Conservation (phyloP, 2,797 vertebrate species). For the Poecilia velifera region DNA sequence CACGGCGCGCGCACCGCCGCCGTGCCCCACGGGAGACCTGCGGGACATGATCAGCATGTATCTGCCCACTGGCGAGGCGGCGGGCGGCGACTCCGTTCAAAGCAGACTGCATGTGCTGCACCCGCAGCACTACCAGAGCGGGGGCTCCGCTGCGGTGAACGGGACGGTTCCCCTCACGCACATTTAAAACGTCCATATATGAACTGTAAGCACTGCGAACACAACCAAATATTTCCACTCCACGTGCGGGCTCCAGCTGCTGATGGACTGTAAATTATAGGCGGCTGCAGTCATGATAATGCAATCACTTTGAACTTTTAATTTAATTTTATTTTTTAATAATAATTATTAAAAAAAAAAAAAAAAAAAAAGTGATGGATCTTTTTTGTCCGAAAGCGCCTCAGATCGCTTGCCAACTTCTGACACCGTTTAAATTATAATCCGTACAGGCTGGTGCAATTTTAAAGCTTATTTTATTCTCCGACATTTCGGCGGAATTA, state of each 20-base stretch:
- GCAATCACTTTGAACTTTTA: slow-evolving; percentile 69
- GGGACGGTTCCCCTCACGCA: slow-evolving; percentile 93
- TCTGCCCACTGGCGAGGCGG: slow-evolving; percentile 85
- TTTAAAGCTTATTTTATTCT: slow-evolving; percentile 39
- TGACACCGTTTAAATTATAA: slow-evolving; percentile 65
- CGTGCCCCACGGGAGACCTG: slow-evolving; percentile 91
- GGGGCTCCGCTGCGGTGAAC: slow-evolving; percentile 86
- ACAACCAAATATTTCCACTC: slow-evolving; percentile 79
- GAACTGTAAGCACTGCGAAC: slow-evolving; percentile 56
- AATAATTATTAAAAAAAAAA: slow-evolving; percentile 34
- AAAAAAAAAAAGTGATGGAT: slow-evolving; percentile 45
- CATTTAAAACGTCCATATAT: slow-evolving; percentile 70
- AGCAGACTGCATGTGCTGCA: slow-evolving; percentile 92
- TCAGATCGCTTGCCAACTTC: slow-evolving; percentile 77
- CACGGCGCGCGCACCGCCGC: slow-evolving; percentile 82
- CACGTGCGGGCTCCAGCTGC: slow-evolving; percentile 64
- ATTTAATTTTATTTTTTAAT: neutral
- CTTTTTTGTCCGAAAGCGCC: slow-evolving; percentile 26
- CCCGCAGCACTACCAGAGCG: slow-evolving; percentile 94
- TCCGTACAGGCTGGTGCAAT: slow-evolving; percentile 58
- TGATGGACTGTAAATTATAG: slow-evolving; percentile 82
- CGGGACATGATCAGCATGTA: slow-evolving; percentile 99
- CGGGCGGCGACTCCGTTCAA: slow-evolving; percentile 83
- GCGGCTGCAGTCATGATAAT: slow-evolving; percentile 76
- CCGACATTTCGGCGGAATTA: slow-evolving; percentile 63